Evolutionary conservation across 1,140 invertebrate species (phyloP).

Genomic region (Ooceraea biroi): DNA sequence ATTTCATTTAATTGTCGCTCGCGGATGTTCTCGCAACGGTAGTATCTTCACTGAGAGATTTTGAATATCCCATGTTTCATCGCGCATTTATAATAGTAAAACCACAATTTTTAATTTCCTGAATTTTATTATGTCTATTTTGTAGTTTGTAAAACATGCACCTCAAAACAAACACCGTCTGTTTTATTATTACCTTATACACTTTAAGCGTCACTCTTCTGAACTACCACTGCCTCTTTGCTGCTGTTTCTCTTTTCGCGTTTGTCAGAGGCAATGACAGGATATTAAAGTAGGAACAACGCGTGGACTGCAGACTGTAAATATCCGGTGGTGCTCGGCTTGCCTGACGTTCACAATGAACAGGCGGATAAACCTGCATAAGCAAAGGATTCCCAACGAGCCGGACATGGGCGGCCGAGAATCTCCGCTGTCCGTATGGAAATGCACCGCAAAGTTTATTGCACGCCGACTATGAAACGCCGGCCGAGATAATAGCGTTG

Average conservation of each 20-base stretch:
- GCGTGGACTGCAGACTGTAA: constrained; percentile 80
- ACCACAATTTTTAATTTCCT: background rate
- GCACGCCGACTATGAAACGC: constrained; percentile 49
- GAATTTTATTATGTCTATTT: background rate
- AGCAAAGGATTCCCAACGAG: constrained; percentile 57
- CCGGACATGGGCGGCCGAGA: constrained; percentile 50
- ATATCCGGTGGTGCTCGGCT: constrained; percentile 78
- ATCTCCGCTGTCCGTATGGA: constrained; percentile 59
- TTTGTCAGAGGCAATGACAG: constrained; percentile 80
- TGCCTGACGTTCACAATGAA: constrained; percentile 73
- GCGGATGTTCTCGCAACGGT: background rate
- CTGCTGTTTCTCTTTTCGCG: constrained; percentile 72
- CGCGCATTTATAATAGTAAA: background rate
- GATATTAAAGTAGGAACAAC: constrained; percentile 82
- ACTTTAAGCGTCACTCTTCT: no score
- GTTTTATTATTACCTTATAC: no score
- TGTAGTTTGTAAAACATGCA: background rate
- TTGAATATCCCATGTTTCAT: background rate
- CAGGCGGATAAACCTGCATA: constrained; percentile 62
- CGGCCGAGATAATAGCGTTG: constrained; percentile 53
- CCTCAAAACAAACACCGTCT: no score
- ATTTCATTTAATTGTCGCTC: constrained; percentile 6
- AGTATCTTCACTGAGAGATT: background rate
- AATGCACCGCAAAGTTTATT: constrained; percentile 59
- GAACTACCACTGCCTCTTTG: background rate